Evolutionary conservation across 2,888 invertebrate species (phyloP).

Genomic region (Eristalis intricaria): DNA sequence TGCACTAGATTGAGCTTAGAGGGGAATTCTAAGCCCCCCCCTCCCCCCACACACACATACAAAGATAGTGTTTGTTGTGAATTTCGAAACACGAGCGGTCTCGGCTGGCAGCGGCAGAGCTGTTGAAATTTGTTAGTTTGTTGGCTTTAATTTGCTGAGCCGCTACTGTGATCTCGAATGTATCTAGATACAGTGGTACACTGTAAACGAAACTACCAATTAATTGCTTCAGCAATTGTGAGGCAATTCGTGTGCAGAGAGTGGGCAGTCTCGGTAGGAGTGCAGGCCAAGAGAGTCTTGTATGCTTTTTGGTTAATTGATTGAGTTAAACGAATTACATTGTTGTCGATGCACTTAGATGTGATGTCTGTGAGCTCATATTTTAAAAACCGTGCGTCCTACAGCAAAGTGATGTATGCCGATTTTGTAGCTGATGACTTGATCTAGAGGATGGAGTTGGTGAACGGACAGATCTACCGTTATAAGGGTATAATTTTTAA

Average conservation of each 20-base stretch:
- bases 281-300: slow-evolving; percentile 20
- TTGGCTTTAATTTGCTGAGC: slow-evolving; percentile 44
- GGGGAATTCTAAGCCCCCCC: slow-evolving; percentile 34
- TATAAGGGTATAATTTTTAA: too few species aligned
- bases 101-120: slow-evolving; percentile 20
- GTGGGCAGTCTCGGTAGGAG: not conserved
- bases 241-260: slow-evolving; percentile 53
- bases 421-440: too few species aligned
- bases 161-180: slow-evolving; percentile 8
- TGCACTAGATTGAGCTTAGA: slow-evolving; percentile 35
- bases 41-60: slow-evolving; percentile 16
- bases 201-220: slow-evolving; percentile 50
- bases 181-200: not conserved
- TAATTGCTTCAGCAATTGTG: slow-evolving; percentile 68
- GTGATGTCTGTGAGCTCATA: slow-evolving; percentile 17
- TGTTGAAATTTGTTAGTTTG: slow-evolving; percentile 52
- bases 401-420: too few species aligned
- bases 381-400: too few species aligned
- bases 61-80: slow-evolving; percentile 36
- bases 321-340: slow-evolving; percentile 61
- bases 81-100: slow-evolving; percentile 36
- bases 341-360: slow-evolving; percentile 35
- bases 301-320: slow-evolving; percentile 56
- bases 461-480: too few species aligned
- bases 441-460: too few species aligned